Percentiles rank a stretch among this genome's conserved stretches.
Conservation (phyloP, 1,140 invertebrate genomes). For the Eciton burchellii region DNA sequence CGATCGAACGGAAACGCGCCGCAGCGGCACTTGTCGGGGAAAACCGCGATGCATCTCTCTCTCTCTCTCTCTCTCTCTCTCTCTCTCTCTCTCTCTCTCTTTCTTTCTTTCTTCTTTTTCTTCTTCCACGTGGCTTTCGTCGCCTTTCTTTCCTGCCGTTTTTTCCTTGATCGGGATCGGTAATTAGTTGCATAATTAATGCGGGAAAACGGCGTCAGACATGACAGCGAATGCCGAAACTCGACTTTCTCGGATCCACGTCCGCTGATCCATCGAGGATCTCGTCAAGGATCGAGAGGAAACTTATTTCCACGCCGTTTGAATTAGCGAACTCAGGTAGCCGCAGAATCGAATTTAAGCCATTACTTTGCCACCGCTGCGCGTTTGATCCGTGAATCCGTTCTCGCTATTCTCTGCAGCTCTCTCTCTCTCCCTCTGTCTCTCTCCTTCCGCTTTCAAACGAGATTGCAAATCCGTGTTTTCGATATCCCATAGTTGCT, state of each 20-base stretch:
- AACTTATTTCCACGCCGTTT: background rate
- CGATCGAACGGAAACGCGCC: constrained; percentile 49
- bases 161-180: background rate
- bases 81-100: background rate
- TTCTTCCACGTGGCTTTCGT: background rate
- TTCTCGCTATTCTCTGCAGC: background rate
- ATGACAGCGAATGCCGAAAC: background rate
- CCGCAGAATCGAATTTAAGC: background rate
- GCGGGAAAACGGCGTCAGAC: background rate
- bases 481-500: background rate
- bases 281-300: background rate
- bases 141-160: background rate
- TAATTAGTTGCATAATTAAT: constrained; percentile 23
- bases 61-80: constrained; percentile 12
- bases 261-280: background rate
- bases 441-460: constrained; percentile 4
- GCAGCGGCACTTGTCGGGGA: constrained; percentile 17
- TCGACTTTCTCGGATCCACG: background rate
- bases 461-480: constrained; percentile 14
- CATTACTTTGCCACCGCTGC: background rate
- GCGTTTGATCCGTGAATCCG: constrained; percentile 3
- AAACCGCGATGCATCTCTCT: background rate
- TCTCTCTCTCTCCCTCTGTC: constrained; percentile 4
- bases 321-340: constrained; percentile 11
- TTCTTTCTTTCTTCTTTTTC: background rate